Evolutionary conservation across 1,140 invertebrate genomes (phyloP).

Genomic region (Drosophila hydei): DNA sequence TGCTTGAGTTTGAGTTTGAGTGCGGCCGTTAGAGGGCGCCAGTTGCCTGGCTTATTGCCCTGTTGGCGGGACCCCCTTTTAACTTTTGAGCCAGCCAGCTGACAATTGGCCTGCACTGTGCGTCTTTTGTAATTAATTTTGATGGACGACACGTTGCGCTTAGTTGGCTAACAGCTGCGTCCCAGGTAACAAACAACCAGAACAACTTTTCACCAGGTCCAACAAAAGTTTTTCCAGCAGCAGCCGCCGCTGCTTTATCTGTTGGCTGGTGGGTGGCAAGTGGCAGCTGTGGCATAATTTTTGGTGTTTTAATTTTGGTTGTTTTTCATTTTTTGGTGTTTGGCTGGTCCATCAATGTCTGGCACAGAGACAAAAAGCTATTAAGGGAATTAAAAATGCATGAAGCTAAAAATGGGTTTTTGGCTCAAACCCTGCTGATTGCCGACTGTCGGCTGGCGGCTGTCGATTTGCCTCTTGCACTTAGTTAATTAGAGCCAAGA

Average conservation of each 20-base stretch:
- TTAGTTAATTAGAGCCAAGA: conserved; percentile 71
- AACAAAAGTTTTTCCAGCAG: conserved; percentile 47
- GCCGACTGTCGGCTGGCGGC: conserved; percentile 3
- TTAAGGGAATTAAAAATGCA: conserved; percentile 82
- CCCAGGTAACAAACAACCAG: conserved; percentile 47
- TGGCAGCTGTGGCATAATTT: conserved; percentile 50
- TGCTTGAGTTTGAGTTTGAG: conserved; percentile 19
- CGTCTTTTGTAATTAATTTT: conserved; percentile 83
- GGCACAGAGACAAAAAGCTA: conserved; percentile 75
- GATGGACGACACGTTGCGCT: conserved; percentile 80
- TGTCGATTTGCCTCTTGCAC: conserved; percentile 35
- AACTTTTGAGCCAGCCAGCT: conserved; percentile 71
- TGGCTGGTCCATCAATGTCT: conserved; percentile 78
- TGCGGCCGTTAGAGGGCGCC: conserved; percentile 45
- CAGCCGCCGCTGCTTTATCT: conserved; percentile 57
- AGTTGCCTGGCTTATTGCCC: conserved; percentile 57
- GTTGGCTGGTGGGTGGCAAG: conserved; percentile 51
- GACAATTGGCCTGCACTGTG: conserved; percentile 70
- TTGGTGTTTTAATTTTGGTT: conserved; percentile 69
- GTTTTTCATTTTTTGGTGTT: conserved; percentile 6
- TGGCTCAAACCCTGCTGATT: conserved; percentile 11
- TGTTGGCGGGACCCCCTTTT: conserved; percentile 69
- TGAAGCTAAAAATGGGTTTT: conserved; percentile 70
- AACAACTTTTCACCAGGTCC: conserved; percentile 57
- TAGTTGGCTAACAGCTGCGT: conserved; percentile 62